Evolutionary conservation across 2,888 invertebrate species (phyloP), one percentile per base, ranked within the genome.

Genomic region (Nesidiocoris tenuis): DNA sequence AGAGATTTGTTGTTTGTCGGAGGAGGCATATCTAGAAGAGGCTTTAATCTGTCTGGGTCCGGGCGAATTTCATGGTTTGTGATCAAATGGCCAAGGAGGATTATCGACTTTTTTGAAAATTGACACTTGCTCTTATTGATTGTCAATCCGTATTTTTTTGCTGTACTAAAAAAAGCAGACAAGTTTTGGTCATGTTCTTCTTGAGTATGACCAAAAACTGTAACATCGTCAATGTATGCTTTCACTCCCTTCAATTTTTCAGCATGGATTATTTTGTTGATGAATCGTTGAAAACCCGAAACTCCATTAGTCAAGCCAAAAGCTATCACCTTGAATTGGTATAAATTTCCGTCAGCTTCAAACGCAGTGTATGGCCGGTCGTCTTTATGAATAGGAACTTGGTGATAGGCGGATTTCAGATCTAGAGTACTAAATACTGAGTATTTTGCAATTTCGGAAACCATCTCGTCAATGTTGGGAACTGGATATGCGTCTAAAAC

Each of bases 401-500:
- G 74, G 19, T 70, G 70, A 25, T 70, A 70, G 18, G 70, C 71
- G 21, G 23, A 23, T 25, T 61, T 61, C 9, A 71, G n/a, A 19
- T 71, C 61, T 7, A 71, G 17, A 7, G 61, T 74, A 17, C 74
- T 74, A 55, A 74, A 74, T 9, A 56, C 19, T 1, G 54, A 63
- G 19, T 65, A 54, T 16, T 56, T 22, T 1, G 74, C 65, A 2
- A 65, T 61, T 55, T 74, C 64, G 1, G 24, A 55, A 17, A 74
- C 74, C 18, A 74, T 64, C 2, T 64, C 61, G 1, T 72, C 54
- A 12, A 61, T 59, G 16, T 54, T 54, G 81, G 82, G 12, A 77
- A 90, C 89, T 90, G 83, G 87, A 89, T 70, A 59, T 1, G 70
- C 70, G 24, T 70, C 70, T 1, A 61, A n/a, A 7, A 24, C 61